Percentiles rank a stretch among this genome's conserved stretches.
Evolutionary conservation across 2,113 vertebrate species (phyloP).

Genomic region (Eupsittula cactorum): DNA sequence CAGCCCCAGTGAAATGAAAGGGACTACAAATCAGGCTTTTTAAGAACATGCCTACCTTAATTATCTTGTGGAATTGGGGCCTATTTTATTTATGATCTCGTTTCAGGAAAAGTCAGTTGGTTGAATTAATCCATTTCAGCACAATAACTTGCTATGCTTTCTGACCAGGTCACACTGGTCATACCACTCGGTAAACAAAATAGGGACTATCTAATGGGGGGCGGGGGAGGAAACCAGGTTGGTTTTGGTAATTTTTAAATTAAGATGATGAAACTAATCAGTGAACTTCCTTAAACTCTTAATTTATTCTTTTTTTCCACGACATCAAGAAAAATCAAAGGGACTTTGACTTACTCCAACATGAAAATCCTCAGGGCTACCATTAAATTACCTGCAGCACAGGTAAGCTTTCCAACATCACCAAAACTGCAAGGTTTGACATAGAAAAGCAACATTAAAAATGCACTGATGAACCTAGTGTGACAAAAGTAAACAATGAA

Average conservation of each 20-base stretch:
- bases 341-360: neutral
- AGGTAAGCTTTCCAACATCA: neutral
- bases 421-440: neutral
- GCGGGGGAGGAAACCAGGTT: neutral
- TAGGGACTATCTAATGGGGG: neutral
- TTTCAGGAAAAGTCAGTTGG: neutral
- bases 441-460: neutral
- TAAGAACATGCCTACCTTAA: slow-evolving; percentile 3
- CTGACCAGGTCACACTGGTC: neutral
- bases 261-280: neutral
- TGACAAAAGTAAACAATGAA: neutral
- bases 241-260: neutral
- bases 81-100: neutral
- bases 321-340: neutral
- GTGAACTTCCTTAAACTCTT: neutral
- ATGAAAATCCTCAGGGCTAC: neutral
- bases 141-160: neutral
- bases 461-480: fast-evolving
- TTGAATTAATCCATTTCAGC: neutral
- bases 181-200: neutral
- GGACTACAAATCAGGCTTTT: neutral
- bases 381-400: neutral
- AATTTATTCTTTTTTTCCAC: neutral
- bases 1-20: slow-evolving; percentile 6
- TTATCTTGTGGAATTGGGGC: neutral